Evolutionary conservation across 1,140 invertebrate genomes (phyloP).

Genomic region (Conopomorpha cramerella): DNA sequence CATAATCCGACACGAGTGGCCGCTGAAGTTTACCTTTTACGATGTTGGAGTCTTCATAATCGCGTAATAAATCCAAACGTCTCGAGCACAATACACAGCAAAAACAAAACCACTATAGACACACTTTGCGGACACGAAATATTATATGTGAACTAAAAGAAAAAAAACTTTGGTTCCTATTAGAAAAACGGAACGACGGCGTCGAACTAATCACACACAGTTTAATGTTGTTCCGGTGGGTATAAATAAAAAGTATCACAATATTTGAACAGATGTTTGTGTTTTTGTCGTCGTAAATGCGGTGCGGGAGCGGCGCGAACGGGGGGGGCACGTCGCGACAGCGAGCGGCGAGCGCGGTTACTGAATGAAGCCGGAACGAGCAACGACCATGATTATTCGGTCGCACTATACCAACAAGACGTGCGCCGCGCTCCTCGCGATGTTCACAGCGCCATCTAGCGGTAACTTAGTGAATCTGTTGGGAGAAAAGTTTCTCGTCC

Average conservation of each 20-base stretch:
- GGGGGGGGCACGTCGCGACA: neutral
- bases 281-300: constrained; percentile 14
- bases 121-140: constrained; percentile 37
- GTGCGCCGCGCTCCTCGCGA: too few relatives aligned
- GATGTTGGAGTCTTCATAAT: too few relatives aligned
- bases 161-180: constrained; percentile 5
- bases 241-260: constrained; percentile 44
- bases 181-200: too few relatives aligned
- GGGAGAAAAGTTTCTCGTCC: too few relatives aligned
- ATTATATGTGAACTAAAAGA: constrained; percentile 19
- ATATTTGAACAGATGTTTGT: constrained; percentile 51
- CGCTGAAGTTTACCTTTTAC: too few relatives aligned
- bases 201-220: constrained; percentile 24
- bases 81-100: constrained; percentile 35
- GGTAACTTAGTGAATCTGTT: neutral
- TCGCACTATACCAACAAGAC: constrained; percentile 2
- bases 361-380: neutral
- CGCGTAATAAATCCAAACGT: constrained; percentile 34
- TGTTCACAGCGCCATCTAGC: constrained; percentile 21
- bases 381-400: constrained; percentile 22
- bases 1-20: too few relatives aligned
- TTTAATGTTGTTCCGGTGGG: constrained; percentile 19
- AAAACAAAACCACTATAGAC: constrained; percentile 41
- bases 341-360: neutral
- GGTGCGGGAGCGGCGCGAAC: neutral